These are phyloP conservation scores for Pogoniulus pusillus DNA, from an alignment of 2,797 vertebrate genomes.

Conservation along the genomic window DNA sequence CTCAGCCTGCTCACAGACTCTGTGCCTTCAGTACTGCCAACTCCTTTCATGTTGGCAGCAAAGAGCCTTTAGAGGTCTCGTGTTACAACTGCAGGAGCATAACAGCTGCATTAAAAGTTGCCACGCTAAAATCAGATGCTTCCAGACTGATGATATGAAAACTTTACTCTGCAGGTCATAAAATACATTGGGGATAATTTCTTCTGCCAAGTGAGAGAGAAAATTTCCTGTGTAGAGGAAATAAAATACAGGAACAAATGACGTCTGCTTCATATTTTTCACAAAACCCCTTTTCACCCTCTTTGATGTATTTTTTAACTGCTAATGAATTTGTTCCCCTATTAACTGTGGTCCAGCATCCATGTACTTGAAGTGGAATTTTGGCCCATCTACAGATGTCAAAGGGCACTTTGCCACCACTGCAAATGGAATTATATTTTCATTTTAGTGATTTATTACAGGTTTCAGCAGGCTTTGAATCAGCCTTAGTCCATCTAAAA, in stretches of 20 bases:
- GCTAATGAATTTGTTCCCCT: background rate
- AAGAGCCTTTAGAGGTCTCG: background rate
- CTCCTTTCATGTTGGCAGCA: background rate
- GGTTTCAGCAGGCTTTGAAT: constrained; percentile 18
- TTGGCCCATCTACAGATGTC: background rate
- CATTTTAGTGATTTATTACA: constrained; percentile 41
- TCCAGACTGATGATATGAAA: background rate
- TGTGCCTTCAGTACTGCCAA: background rate
- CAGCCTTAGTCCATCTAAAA: constrained; percentile 26
- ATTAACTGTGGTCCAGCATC: background rate
- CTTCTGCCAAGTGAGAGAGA: background rate
- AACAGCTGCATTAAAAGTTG: background rate
- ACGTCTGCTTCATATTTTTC: background rate
- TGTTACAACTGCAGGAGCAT: background rate
- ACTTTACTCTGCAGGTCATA: background rate
- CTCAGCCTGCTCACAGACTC: background rate
- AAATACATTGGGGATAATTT: background rate
- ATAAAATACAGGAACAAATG: background rate
- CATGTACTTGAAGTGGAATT: background rate
- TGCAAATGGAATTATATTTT: constrained; percentile 35
- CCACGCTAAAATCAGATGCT: background rate
- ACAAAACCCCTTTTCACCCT: background rate
- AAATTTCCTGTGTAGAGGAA: background rate
- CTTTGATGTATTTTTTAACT: background rate
- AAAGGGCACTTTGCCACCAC: constrained; percentile 6